Evolutionary conservation across 2,797 vertebrate species (phyloP).

Genomic region (Babyrousa celebensis): DNA sequence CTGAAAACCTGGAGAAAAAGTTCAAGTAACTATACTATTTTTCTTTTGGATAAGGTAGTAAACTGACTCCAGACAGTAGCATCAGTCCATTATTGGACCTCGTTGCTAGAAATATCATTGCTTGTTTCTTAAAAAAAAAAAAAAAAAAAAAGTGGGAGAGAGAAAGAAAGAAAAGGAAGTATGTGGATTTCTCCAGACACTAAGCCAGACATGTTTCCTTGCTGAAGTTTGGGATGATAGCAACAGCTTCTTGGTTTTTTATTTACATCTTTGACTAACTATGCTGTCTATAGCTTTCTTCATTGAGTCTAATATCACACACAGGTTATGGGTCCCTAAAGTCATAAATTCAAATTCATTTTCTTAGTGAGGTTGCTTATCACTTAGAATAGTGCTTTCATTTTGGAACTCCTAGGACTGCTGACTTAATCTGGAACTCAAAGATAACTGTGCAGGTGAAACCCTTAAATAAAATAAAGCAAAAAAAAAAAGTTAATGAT

Average conservation of each 20-base stretch:
- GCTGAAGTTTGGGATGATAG: not conserved
- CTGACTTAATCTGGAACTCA: slow-evolving; percentile 24
- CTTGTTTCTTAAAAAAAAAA: not conserved
- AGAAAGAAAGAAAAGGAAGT: not conserved
- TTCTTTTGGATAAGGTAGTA: not conserved
- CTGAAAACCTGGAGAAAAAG: not conserved
- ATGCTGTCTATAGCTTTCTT: not conserved
- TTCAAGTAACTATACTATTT: not conserved
- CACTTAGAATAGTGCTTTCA: slow-evolving; percentile 49
- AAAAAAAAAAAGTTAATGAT: slow-evolving; percentile 65
- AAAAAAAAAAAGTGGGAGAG: not conserved
- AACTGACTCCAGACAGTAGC: not conserved
- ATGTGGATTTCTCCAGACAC: not conserved
- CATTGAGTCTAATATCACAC: not conserved
- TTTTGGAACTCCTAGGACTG: slow-evolving; percentile 34
- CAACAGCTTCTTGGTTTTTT: not conserved
- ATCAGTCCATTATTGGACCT: not conserved
- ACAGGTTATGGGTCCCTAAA: not conserved
- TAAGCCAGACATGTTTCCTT: not conserved
- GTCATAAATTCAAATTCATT: slow-evolving; percentile 58
- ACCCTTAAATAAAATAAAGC: slow-evolving; percentile 68
- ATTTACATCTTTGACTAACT: not conserved
- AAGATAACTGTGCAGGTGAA: slow-evolving; percentile 57
- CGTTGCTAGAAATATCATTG: not conserved
- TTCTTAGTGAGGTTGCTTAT: not conserved